phyloP scores from a whole-genome alignment of 1,140 invertebrate genomes.

The Manduca sexta region DNA sequence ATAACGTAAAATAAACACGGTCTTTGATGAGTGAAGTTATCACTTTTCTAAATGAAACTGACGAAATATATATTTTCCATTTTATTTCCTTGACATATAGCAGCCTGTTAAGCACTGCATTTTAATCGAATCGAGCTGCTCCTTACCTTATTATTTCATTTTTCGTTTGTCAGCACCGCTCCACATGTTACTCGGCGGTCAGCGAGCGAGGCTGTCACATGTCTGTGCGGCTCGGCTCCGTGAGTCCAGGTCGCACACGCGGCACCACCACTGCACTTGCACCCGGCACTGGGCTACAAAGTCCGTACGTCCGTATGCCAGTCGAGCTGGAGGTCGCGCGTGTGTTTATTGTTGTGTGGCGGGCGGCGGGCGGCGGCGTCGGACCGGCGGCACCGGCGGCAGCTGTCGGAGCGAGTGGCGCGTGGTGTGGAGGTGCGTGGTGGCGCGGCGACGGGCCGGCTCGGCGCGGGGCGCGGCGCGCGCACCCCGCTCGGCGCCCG shows the following conservation, averaged over 20 bases:
- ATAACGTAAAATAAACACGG: too few relatives aligned
- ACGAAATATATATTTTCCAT: too few relatives aligned
- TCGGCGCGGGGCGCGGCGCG: conserved; percentile 43
- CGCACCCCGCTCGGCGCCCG: conserved; percentile 21
- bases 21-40: too few relatives aligned
- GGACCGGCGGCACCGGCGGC: conserved; percentile 33
- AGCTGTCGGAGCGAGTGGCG: conserved; percentile 31
- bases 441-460: conserved; percentile 27
- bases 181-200: conserved; percentile 26
- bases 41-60: too few relatives aligned
- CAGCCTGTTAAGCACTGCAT: too few relatives aligned
- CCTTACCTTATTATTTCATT: conserved; percentile 67
- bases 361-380: conserved; percentile 17
- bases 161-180: conserved; percentile 38
- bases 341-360: conserved; percentile 52
- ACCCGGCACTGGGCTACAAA: conserved; percentile 26
- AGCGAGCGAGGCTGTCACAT: conserved; percentile 36
- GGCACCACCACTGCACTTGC: conserved; percentile 42
- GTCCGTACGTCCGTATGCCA: conserved; percentile 6
- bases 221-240: conserved; percentile 17
- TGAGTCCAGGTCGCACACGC: conserved; percentile 27
- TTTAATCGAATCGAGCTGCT: neutral
- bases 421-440: conserved; percentile 13
- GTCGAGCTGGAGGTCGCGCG: conserved; percentile 29
- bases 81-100: too few relatives aligned